Base-by-base conservation (phyloP, 1,140 invertebrate species). In the Latrodectus geometricus region DNA sequence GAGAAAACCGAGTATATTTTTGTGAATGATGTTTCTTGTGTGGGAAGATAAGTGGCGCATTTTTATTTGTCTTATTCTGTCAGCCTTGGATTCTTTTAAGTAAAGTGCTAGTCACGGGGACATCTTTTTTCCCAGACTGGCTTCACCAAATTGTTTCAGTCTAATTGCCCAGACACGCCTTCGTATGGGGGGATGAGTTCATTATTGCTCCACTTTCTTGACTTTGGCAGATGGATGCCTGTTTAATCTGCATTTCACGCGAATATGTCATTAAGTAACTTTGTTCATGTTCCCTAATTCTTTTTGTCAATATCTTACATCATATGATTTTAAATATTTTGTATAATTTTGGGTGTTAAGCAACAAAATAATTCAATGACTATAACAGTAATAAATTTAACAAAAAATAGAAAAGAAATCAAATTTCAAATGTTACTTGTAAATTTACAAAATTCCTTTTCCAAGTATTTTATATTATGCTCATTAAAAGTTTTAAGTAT, bases 31-130 rank as follows among this genome's bases (percentile, higher is more conserved):
- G 56, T 20, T 12, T 83, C 72, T 23, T 75, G 81, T 83, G 81
- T 83, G 81, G 81, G 81, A 75, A 69, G 72, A 72, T 72, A 75
- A 74, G 70, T 74, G 81, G 52, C 20, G 81, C 23, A 78, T 65
- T 69, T 76, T 78, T 75, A 83, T 75, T 83, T 75, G 56, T 83
- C 35, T 83, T 83, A 61, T 83, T 61, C 9, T 72, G 56, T 35
- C 66, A 83, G 72, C 81, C 81, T 83, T 83, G 81, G 66, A 75
- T 83, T 83, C 81, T 75, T 83, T 83, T 83, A 83, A 83, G n/a
- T 83, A 83, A 83, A 83, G 81, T 83, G 81, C 72, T 75, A 35
- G 81, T 83, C 75, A 56, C 35, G 54, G 81, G 61, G 81, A 83
- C 81, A 83, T 66, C 70, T 48, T 83, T 83, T 83, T 83, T 68